These are phyloP conservation scores for Cichladusa arquata DNA, from an alignment of 2,113 vertebrate genomes.

Conservation along the genomic window DNA sequence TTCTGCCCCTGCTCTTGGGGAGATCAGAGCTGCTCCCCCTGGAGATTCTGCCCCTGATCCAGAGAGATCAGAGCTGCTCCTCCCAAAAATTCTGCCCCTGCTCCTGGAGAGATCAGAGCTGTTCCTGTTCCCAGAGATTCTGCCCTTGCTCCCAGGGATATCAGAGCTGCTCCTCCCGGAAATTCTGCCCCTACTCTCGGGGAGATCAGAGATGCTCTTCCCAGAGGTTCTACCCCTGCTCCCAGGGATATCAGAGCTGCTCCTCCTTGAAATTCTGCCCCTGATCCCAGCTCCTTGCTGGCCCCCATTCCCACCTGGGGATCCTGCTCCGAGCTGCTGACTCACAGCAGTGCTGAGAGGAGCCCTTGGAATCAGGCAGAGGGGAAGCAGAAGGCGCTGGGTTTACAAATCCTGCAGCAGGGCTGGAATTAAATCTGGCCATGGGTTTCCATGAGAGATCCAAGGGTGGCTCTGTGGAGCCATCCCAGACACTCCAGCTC, in stretches of 20 bases:
- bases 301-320: neutral
- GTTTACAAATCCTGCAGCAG: neutral
- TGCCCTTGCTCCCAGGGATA: neutral
- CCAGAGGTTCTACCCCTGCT: neutral
- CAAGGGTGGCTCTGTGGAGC: neutral
- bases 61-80: too few relatives aligned
- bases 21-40: neutral
- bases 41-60: neutral
- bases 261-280: neutral
- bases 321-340: neutral
- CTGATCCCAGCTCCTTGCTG: neutral
- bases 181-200: neutral
- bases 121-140: fast-evolving
- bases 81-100: neutral
- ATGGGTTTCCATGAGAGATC: neutral
- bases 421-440: neutral
- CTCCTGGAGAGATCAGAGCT: neutral
- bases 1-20: neutral
- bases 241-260: neutral
- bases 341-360: neutral
- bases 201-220: neutral
- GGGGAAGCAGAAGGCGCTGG: neutral
- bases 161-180: neutral
- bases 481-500: neutral
- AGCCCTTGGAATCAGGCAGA: neutral